A percentile compares a stretch with the other conserved stretches of the same genome.
Conservation (phyloP, 2,888 invertebrate species). For the Drosophila maculinotata region DNA sequence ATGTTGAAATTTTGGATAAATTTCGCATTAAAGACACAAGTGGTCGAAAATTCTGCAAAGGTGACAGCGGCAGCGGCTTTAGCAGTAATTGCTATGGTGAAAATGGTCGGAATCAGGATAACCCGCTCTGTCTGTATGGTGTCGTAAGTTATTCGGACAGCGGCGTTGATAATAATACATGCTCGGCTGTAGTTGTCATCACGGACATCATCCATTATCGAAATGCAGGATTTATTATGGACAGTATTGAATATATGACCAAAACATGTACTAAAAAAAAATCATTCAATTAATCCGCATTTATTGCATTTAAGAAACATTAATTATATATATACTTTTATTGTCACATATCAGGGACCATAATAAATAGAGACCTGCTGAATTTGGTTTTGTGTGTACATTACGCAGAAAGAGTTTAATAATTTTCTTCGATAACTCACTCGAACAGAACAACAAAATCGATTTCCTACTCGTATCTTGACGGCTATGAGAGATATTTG, state of each 20-base stretch:
- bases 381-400: too few relatives aligned
- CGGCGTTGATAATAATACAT: fast-evolving
- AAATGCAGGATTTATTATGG: neutral
- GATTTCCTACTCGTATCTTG: too few relatives aligned
- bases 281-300: too few relatives aligned
- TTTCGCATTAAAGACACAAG: fast-evolving
- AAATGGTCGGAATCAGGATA: fast-evolving
- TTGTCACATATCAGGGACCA: too few relatives aligned
- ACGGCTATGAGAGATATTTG: too few relatives aligned
- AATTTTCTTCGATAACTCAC: too few relatives aligned
- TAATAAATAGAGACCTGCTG: too few relatives aligned
- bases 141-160: neutral
- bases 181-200: neutral
- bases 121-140: conserved; percentile 1
- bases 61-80: conserved; percentile 39
- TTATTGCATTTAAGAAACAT: too few relatives aligned
- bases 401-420: neutral
- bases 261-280: neutral
- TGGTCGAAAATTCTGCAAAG: neutral
- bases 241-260: fast-evolving
- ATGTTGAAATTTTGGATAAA: neutral
- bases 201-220: fast-evolving
- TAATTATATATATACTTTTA: too few relatives aligned
- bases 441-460: neutral
- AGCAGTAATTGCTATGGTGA: fast-evolving